These are phyloP conservation scores for Psix sp. DNA, from an alignment of 1,140 invertebrate species.

Conservation along the genomic window DNA sequence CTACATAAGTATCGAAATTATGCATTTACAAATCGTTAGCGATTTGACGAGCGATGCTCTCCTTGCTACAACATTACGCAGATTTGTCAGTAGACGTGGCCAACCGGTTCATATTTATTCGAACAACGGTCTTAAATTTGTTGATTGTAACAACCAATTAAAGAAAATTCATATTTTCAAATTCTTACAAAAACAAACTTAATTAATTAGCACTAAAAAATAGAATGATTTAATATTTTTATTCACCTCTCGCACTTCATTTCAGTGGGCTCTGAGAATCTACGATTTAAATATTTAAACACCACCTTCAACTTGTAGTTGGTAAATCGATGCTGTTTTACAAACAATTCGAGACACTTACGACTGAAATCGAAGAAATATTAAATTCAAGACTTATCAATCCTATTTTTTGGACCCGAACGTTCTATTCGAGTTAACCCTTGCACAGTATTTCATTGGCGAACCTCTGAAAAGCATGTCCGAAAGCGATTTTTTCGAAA, in stretches of 20 bases:
- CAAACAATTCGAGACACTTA: conserved; percentile 61
- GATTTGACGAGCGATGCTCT: too few species aligned
- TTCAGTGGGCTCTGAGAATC: conserved; percentile 61
- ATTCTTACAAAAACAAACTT: too few species aligned
- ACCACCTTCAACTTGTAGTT: conserved; percentile 23
- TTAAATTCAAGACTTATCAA: conserved; percentile 61
- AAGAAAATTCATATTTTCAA: too few species aligned
- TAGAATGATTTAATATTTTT: conserved; percentile 46
- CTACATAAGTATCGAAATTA: too few species aligned
- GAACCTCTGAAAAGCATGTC: neutral
- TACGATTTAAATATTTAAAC: conserved; percentile 56
- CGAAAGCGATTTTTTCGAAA: neutral
- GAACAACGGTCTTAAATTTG: too few species aligned
- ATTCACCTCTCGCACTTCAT: conserved; percentile 55
- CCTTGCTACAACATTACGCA: too few species aligned
- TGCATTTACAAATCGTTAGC: too few species aligned
- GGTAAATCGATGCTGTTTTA: conserved; percentile 25
- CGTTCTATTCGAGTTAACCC: conserved; percentile 61
- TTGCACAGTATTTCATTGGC: conserved; percentile 10
- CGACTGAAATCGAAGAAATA: conserved; percentile 57
- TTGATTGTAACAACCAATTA: too few species aligned
- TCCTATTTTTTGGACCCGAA: conserved; percentile 55
- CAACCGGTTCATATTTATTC: too few species aligned
- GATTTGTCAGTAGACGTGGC: too few species aligned
- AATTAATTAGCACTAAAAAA: too few species aligned